phyloP scores from a whole-genome alignment of 2,113 vertebrate genomes.

The Oreotragus oreotragus region DNA sequence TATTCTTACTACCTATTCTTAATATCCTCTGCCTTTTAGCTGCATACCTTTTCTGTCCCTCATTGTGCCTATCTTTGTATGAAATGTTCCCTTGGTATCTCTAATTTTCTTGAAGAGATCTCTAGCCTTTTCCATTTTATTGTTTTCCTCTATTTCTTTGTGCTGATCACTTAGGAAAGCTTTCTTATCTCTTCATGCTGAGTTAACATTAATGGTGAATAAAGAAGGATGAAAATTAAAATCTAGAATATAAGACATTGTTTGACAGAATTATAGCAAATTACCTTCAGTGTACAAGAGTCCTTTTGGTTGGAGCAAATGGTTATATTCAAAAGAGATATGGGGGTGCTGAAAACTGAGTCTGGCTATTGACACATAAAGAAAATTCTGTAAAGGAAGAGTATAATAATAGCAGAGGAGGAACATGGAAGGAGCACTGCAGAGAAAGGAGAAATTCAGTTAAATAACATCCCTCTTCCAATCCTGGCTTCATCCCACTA shows the following conservation, averaged over 20 bases:
- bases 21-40: background rate
- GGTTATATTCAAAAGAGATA: background rate
- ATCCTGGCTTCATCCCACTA: background rate
- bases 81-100: background rate
- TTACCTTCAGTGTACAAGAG: background rate
- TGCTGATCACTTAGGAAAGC: background rate
- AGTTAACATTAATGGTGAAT: background rate
- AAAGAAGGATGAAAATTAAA: background rate
- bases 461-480: conserved; percentile 25
- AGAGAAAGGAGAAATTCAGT: conserved; percentile 15
- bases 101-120: background rate
- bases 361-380: background rate
- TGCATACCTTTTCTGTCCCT: background rate
- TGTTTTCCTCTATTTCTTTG: background rate
- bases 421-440: background rate
- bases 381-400: background rate
- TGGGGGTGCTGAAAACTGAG: background rate
- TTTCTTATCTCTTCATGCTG: background rate
- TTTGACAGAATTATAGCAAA: conserved; percentile 9
- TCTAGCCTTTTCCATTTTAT: background rate
- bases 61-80: background rate
- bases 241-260: background rate
- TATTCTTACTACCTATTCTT: background rate
- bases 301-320: background rate
- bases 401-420: background rate